A percentile compares a stretch with the other conserved stretches of the same genome.
phyloP scores from a whole-genome alignment of 2,888 invertebrate species.

The Dascillus cervinus region DNA sequence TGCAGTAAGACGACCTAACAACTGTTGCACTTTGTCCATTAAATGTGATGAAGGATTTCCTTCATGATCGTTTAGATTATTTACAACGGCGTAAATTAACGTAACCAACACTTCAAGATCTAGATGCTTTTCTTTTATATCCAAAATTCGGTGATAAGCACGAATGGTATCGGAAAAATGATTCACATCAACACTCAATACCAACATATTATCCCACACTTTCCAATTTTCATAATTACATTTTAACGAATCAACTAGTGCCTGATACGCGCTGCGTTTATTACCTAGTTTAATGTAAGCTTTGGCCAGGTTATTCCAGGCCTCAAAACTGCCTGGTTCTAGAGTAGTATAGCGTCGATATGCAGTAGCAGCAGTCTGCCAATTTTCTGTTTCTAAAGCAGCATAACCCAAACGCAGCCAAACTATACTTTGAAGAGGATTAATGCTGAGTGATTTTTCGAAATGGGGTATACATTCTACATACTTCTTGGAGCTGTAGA shows the following conservation, averaged over 20 bases:
- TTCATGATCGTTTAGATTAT: slow-evolving; percentile 56
- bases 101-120: slow-evolving; percentile 70
- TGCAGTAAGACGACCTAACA: slow-evolving; percentile 68
- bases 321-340: slow-evolving; percentile 87
- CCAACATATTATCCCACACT: slow-evolving; percentile 90
- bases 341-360: slow-evolving; percentile 81
- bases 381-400: slow-evolving; percentile 68
- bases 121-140: slow-evolving; percentile 72
- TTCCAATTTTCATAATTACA: slow-evolving; percentile 93
- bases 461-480: slow-evolving; percentile 72
- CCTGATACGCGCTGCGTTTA: slow-evolving; percentile 75
- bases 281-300: slow-evolving; percentile 84
- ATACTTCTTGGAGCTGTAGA: slow-evolving; percentile 69
- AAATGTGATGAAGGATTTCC: slow-evolving; percentile 46
- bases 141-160: slow-evolving; percentile 77
- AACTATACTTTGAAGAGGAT: slow-evolving; percentile 77
- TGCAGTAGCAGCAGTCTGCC: slow-evolving; percentile 75
- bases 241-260: slow-evolving; percentile 80
- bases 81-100: slow-evolving; percentile 60
- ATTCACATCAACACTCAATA: slow-evolving; percentile 79
- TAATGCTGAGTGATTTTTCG: slow-evolving; percentile 74
- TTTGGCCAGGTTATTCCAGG: slow-evolving; percentile 97
- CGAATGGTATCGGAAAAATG: slow-evolving; percentile 79
- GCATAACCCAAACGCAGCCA: slow-evolving; percentile 85
- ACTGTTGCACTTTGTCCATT: slow-evolving; percentile 52